Evolutionary conservation across 2,797 vertebrate species (phyloP).

Genomic region (Tinamus major): DNA sequence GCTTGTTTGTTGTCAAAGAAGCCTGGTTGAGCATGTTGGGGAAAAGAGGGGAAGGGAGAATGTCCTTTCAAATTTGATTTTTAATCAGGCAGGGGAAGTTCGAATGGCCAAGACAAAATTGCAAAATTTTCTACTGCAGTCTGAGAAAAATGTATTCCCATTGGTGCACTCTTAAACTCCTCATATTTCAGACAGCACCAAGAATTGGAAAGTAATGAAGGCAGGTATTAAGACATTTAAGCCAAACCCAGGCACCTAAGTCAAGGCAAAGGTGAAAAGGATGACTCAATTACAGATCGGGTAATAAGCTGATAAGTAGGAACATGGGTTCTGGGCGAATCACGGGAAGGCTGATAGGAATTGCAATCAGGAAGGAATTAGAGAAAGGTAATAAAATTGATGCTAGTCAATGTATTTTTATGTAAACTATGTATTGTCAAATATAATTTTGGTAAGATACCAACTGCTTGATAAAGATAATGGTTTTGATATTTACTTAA

Average conservation of each 20-base stretch:
- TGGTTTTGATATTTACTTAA: not conserved
- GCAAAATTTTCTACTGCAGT: fast-evolving
- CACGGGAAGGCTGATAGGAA: not conserved
- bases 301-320: not conserved
- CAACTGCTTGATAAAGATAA: not conserved
- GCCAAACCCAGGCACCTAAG: not conserved
- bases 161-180: not conserved
- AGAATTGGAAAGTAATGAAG: not conserved
- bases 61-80: not conserved
- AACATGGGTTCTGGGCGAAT: not conserved
- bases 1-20: not conserved
- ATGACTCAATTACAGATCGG: not conserved
- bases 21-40: not conserved
- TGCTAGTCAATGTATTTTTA: not conserved
- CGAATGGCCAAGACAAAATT: not conserved
- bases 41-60: not conserved
- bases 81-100: not conserved
- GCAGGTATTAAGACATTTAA: not conserved
- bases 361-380: not conserved
- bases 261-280: not conserved
- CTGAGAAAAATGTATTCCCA: not conserved
- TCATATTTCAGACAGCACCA: not conserved
- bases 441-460: not conserved
- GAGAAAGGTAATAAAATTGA: not conserved
- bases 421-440: not conserved